A percentile compares a stretch with the other conserved stretches of the same genome.
These are phyloP conservation scores for Archaeoteleia sp. DNA, from an alignment of 2,888 invertebrate species.

Conservation along the genomic window DNA sequence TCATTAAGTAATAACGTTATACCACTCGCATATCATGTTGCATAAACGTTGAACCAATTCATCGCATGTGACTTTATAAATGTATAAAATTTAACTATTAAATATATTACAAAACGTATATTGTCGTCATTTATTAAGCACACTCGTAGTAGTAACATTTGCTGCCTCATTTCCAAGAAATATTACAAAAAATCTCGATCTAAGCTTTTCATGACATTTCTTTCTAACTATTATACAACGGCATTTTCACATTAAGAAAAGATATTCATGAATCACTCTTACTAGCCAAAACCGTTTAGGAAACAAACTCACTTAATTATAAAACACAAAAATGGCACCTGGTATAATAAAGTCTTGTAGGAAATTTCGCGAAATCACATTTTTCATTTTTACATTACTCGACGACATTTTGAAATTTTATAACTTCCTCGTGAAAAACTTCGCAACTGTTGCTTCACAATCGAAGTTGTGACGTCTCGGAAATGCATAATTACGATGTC, in stretches of 20 bases:
- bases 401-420: slow-evolving; percentile 10
- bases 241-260: slow-evolving; percentile 22
- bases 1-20: slow-evolving; percentile 3
- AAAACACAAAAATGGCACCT: slow-evolving; percentile 1
- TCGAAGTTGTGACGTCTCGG: slow-evolving; percentile 1
- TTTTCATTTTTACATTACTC: slow-evolving; percentile 23
- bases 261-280: slow-evolving; percentile 25
- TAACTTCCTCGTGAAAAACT: slow-evolving; percentile 13
- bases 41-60: slow-evolving; percentile 35
- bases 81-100: slow-evolving; percentile 48
- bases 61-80: slow-evolving; percentile 38
- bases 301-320: too few species aligned
- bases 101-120: slow-evolving; percentile 42
- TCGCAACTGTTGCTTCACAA: slow-evolving; percentile 7
- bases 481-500: slow-evolving; percentile 14
- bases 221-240: slow-evolving; percentile 20
- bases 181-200: slow-evolving; percentile 9
- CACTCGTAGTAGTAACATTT: neutral
- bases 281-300: neutral
- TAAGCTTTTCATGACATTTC: slow-evolving; percentile 3
- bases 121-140: slow-evolving; percentile 13
- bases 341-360: slow-evolving; percentile 21
- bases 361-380: slow-evolving; percentile 24
- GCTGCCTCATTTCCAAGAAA: neutral
- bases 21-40: slow-evolving; percentile 17